phyloP scores from a whole-genome alignment of 1,140 invertebrate species.

The Drosophila ficusphila region DNA sequence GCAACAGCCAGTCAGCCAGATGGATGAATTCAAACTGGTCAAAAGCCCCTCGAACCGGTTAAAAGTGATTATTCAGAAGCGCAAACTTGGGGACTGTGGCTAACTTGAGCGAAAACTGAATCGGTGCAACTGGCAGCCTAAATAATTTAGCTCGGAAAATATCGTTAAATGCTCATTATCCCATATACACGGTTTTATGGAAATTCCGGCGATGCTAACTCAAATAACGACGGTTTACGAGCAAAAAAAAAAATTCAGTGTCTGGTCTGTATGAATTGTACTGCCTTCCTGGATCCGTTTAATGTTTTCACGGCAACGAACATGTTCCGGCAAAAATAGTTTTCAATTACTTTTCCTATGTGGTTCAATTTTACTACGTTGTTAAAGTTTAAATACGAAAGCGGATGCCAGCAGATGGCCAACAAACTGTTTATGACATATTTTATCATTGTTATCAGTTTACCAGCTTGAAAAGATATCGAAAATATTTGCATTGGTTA shows the following conservation, averaged over 20 bases:
- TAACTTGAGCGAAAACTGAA: conserved; percentile 53
- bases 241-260: conserved; percentile 1
- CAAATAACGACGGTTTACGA: conserved; percentile 40
- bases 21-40: conserved; percentile 35
- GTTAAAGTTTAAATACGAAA: neutral
- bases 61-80: conserved; percentile 35
- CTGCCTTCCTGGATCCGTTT: conserved; percentile 2
- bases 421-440: conserved; percentile 4
- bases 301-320: neutral
- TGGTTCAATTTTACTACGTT: neutral
- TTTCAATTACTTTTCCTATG: neutral
- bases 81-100: neutral
- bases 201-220: conserved; percentile 17
- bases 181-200: conserved; percentile 1
- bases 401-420: conserved; percentile 1
- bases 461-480: neutral
- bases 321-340: conserved; percentile 18
- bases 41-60: conserved; percentile 50
- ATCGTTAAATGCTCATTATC: conserved; percentile 22
- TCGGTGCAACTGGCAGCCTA: conserved; percentile 27
- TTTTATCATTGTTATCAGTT: conserved; percentile 19
- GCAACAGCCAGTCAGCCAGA: conserved; percentile 9
- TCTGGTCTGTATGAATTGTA: conserved; percentile 4
- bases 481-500: conserved; percentile 1
- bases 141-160: conserved; percentile 37